Percentiles rank a stretch among this genome's conserved stretches.
Conservation (phyloP, 2,888 invertebrate species). For the Thalpophila matura region DNA sequence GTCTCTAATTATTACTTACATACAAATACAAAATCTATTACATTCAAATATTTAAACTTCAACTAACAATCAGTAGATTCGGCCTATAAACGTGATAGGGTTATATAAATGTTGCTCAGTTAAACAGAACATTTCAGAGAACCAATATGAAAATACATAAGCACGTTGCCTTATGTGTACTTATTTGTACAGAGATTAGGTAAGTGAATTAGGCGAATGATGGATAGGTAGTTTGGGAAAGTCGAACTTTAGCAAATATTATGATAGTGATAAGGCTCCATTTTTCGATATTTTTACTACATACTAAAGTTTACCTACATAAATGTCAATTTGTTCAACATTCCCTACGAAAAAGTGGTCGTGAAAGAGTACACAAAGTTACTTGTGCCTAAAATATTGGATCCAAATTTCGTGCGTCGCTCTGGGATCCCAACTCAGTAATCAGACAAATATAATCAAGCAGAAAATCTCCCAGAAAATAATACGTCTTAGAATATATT, state of each 20-base stretch:
- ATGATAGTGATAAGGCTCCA: constrained; percentile 18
- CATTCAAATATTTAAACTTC: constrained; percentile 15
- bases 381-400: constrained; percentile 38
- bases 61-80: constrained; percentile 19
- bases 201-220: constrained; percentile 58
- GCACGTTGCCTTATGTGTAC: constrained; percentile 37
- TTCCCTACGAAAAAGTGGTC: constrained; percentile 12
- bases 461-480: constrained; percentile 12
- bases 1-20: too few relatives aligned
- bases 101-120: constrained; percentile 35
- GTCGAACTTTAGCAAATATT: constrained; percentile 50
- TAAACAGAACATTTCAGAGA: constrained; percentile 26
- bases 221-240: constrained; percentile 54
- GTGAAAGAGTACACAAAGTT: constrained; percentile 42
- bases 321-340: constrained; percentile 41
- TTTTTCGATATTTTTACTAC: constrained; percentile 16
- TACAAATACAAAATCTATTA: constrained; percentile 4
- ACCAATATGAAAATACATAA: constrained; percentile 29
- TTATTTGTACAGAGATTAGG: constrained; percentile 50
- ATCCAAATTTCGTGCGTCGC: constrained; percentile 16
- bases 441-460: constrained; percentile 22
- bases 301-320: constrained; percentile 22
- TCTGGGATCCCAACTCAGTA: constrained; percentile 1
- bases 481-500: not conserved
- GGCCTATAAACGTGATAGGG: constrained; percentile 26